Evolutionary conservation across 2,797 vertebrate species (phyloP), one percentile per base, ranked within the genome.

Genomic region (Lacerta bilineata): DNA sequence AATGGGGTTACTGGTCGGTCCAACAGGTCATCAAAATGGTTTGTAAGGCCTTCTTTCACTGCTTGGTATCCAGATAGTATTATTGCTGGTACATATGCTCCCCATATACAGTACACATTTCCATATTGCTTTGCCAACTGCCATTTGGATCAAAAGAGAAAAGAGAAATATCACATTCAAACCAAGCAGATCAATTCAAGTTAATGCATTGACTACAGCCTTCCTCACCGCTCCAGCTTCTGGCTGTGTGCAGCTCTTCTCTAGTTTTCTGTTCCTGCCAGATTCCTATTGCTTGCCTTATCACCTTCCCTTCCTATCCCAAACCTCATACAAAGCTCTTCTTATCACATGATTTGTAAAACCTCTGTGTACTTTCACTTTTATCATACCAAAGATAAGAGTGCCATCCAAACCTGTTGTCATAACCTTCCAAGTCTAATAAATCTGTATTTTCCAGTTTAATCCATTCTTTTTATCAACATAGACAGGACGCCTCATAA

Each of bases 71-170:
- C 87, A 18, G 75, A 64, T 5, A 88, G 68, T 2, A 88, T 6
- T 2, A 88, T 36, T 11, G 76, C 75, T 61, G 76, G 75, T 7
- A 33, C 17, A 72, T 43, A 10, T 3, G 82, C 82, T 1, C 72
- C 4, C 87, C 76, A 84, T 61, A 88, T n/a, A 2, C 50, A 61
- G 50, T 79, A 88, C 25, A 88, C 11, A 7, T 88, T 84, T 59
- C 87, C 87, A 18, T 88, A 88, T 5, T 79, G 64, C 75, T 83
- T 84, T 61, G 87, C 74, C 46, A 88, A 3, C 87, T 88, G 81
- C 7, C 39, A 46, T 83, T 43, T 10, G 41, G 41, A 55, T 5
- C 61, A 84, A 80, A 80, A 17, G 3, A 36, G 61, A 69, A 71
- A 66, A 81, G 10, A 83, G 41, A 23, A 72, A 46, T 29, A 8